Evolutionary conservation across 2,113 vertebrate genomes (phyloP).

Genomic region (Zeus faber): DNA sequence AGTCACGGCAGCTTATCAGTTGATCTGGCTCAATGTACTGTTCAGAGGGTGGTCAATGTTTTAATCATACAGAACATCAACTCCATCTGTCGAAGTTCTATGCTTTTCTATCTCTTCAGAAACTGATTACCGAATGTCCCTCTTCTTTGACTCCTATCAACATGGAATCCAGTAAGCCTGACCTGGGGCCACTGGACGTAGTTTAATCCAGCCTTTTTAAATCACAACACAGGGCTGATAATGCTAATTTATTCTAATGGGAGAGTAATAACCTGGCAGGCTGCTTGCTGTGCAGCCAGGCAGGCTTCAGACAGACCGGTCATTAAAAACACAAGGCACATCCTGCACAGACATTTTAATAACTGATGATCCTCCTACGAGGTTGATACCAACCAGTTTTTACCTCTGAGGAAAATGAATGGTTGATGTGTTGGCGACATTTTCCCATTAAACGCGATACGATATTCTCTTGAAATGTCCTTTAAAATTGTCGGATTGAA

Average conservation of each 20-base stretch:
- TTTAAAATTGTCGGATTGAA: slow-evolving; percentile 3
- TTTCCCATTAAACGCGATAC: slow-evolving; percentile 16
- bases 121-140: slow-evolving; percentile 42
- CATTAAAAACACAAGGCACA: slow-evolving; percentile 41
- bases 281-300: slow-evolving; percentile 45
- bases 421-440: slow-evolving; percentile 15
- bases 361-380: slow-evolving; percentile 38
- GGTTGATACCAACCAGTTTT: slow-evolving; percentile 4
- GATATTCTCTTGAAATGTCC: background rate
- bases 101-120: slow-evolving; percentile 22
- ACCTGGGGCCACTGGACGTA: slow-evolving; percentile 36
- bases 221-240: slow-evolving; percentile 25
- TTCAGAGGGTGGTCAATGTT: slow-evolving; percentile 15
- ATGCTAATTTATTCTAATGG: slow-evolving; percentile 65
- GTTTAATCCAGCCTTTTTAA: slow-evolving; percentile 27
- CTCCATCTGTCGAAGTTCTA: background rate
- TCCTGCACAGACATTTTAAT: slow-evolving; percentile 48
- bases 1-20: slow-evolving; percentile 47
- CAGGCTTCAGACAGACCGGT: slow-evolving; percentile 48
- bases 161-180: slow-evolving; percentile 26
- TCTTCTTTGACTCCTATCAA: slow-evolving; percentile 27
- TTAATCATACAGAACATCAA: background rate
- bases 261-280: slow-evolving; percentile 55
- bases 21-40: slow-evolving; percentile 12
- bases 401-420: slow-evolving; percentile 4